Evolutionary conservation across 2,888 invertebrate genomes (phyloP).

Genomic region (Saturnia pavonia): DNA sequence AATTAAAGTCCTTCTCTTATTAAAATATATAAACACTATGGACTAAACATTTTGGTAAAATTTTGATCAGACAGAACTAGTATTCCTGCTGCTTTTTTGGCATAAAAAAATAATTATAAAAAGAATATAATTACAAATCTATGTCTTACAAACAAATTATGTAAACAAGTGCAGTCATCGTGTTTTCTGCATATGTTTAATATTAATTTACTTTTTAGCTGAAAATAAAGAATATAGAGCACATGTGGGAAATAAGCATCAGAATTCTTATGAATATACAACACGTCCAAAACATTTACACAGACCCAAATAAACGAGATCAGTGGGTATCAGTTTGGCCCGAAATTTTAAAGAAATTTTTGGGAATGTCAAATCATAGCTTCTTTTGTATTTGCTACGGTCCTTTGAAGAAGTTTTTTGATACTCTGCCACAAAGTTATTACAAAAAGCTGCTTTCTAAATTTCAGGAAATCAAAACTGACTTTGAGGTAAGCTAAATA

Average conservation of each 20-base stretch:
- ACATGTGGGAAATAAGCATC: slow-evolving; percentile 83
- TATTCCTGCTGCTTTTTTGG: too few relatives aligned
- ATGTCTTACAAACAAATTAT: too few relatives aligned
- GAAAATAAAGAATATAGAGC: slow-evolving; percentile 84
- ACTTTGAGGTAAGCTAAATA: slow-evolving; percentile 75
- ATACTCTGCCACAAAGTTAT: slow-evolving; percentile 80
- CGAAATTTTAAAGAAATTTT: slow-evolving; percentile 84
- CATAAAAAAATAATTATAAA: too few relatives aligned
- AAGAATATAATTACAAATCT: too few relatives aligned
- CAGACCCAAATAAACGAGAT: slow-evolving; percentile 83
- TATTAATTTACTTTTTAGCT: slow-evolving; percentile 61
- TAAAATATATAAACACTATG: not conserved
- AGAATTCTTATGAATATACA: slow-evolving; percentile 83
- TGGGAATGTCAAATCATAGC: slow-evolving; percentile 85
- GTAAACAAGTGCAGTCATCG: too few relatives aligned
- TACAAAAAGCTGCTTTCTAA: slow-evolving; percentile 77
- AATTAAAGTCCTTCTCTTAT: not conserved
- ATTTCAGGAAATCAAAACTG: slow-evolving; percentile 81
- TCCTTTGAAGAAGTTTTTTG: slow-evolving; percentile 82
- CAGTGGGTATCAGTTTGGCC: slow-evolving; percentile 83
- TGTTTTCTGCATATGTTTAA: not conserved
- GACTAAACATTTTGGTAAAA: not conserved
- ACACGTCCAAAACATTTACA: slow-evolving; percentile 84
- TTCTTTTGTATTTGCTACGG: slow-evolving; percentile 84
- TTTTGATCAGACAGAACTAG: not conserved